phyloP scores from a whole-genome alignment of 1,140 invertebrate genomes.

The Drosophila arizonae region DNA sequence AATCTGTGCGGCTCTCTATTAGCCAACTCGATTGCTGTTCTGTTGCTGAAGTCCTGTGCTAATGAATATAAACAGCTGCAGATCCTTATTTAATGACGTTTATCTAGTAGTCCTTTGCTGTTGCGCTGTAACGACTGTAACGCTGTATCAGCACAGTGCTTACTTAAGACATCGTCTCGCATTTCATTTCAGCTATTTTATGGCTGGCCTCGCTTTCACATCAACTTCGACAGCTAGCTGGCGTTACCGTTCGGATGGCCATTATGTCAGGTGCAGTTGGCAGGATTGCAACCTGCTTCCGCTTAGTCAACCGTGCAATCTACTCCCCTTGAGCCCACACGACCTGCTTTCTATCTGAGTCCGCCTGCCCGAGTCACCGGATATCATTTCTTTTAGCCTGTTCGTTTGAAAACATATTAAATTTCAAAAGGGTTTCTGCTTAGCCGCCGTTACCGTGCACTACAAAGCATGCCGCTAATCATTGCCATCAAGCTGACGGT shows the following conservation, averaged over 20 bases:
- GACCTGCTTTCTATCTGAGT: neutral
- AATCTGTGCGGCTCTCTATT: neutral
- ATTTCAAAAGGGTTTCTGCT: slow-evolving; percentile 61
- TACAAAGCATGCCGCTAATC: slow-evolving; percentile 66
- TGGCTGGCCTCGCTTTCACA: neutral
- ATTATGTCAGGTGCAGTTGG: slow-evolving; percentile 64
- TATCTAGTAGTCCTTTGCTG: slow-evolving; percentile 27
- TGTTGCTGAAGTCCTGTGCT: neutral
- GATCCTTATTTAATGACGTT: slow-evolving; percentile 36
- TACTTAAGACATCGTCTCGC: slow-evolving; percentile 42
- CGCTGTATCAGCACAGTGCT: neutral
- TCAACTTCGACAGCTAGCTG: slow-evolving; percentile 48
- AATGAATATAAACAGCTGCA: slow-evolving; percentile 7
- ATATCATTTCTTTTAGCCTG: slow-evolving; percentile 48
- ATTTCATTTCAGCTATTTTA: slow-evolving; percentile 61
- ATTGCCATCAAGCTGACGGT: slow-evolving; percentile 28
- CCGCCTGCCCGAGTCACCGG: slow-evolving; percentile 10
- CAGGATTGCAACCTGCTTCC: slow-evolving; percentile 61
- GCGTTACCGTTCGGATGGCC: slow-evolving; percentile 6
- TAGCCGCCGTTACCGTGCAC: slow-evolving; percentile 38
- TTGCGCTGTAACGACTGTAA: slow-evolving; percentile 1
- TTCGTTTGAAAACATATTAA: slow-evolving; percentile 68
- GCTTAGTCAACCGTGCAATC: slow-evolving; percentile 40
- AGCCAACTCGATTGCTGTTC: neutral
- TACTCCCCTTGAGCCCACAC: neutral